Base-by-base conservation (phyloP, 1,140 invertebrate species). In the Vanessa atalanta region DNA sequence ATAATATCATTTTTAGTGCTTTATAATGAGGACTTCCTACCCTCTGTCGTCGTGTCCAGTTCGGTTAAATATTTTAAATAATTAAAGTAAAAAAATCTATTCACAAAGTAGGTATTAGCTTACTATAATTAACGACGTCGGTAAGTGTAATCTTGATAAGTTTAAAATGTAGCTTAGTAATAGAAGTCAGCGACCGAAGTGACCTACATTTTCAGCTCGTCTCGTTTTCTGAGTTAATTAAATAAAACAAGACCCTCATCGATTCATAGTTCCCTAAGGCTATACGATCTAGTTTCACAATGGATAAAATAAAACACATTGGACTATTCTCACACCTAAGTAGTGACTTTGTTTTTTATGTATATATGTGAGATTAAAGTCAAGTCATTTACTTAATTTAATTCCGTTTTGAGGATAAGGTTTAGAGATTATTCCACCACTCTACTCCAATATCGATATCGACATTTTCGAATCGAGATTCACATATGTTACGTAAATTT, bases 171-270 rank as follows among this genome's bases (percentile, higher is more conserved):
- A 53, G n/a, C 7, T n/a, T 53, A 53, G 48, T 50, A 50, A 14
- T 53, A 8, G 7, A 53, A 53, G 50, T 15, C n/a, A n/a, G 15
- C n/a, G 50, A 53, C 50, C 50, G 15, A 7, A n/a, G 50, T 53
- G 50, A 53, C 50, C 50, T 53, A 53, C n/a, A 53, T 53, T 53
- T 53, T 53, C 15, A 53, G 4, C 50, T n/a, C 50, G 15, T 53
- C 50, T 53, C 50, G n/a, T 53, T 53, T 53, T n/a, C 50, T n/a
- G n/a, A 53, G 50, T 53, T 53, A 53, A 53, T 53, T 53, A 51
- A 69, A 69, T 60, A 69, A 69, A 69, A 69, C 67, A 60, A n/a
- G 26, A 15, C 11, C 43, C 53, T 43, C 16, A 69, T 69, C 67
- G 53, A 69, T 69, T 69, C 11, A 55, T 23, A 26, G 51, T 13